Conservation (phyloP, 2,888 invertebrate genomes). For the Tenthredo mesomela region DNA sequence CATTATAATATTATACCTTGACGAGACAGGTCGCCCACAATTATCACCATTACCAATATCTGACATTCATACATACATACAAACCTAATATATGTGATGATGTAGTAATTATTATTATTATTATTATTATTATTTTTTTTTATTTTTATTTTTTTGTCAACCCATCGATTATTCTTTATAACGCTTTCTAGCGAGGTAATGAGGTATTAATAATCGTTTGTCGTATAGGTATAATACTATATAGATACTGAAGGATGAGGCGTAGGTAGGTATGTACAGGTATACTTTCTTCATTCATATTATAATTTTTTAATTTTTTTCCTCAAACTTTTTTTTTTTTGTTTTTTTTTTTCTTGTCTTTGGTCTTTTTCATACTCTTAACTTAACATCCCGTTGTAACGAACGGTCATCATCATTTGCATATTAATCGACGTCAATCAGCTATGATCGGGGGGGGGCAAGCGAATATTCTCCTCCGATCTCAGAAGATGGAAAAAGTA, state of each 20-base stretch:
- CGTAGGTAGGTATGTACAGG: background rate
- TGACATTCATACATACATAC: background rate
- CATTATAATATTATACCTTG: slow-evolving; percentile 1
- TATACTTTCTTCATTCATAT: slow-evolving; percentile 6
- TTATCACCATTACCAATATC: background rate
- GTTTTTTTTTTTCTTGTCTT: background rate
- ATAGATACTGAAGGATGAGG: background rate
- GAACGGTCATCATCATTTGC: slow-evolving; percentile 63
- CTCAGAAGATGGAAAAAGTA: background rate
- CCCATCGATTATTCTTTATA: background rate
- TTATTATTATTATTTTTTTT: too few relatives aligned
- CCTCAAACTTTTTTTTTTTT: background rate
- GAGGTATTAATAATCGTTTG: slow-evolving; percentile 33
- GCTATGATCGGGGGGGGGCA: background rate
- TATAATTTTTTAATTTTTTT: background rate
- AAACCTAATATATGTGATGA: background rate
- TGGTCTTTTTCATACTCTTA: background rate
- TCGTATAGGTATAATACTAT: background rate
- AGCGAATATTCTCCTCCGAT: background rate
- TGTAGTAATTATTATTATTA: background rate
- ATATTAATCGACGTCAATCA: slow-evolving; percentile 71
- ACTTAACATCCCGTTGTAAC: slow-evolving; percentile 55
- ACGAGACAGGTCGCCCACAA: background rate
- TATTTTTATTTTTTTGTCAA: slow-evolving; percentile 5
- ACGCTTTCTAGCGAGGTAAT: background rate